Evolutionary conservation across 2,888 invertebrate species (phyloP), one percentile per base, ranked within the genome.

Genomic region (Tortrix viridana): DNA sequence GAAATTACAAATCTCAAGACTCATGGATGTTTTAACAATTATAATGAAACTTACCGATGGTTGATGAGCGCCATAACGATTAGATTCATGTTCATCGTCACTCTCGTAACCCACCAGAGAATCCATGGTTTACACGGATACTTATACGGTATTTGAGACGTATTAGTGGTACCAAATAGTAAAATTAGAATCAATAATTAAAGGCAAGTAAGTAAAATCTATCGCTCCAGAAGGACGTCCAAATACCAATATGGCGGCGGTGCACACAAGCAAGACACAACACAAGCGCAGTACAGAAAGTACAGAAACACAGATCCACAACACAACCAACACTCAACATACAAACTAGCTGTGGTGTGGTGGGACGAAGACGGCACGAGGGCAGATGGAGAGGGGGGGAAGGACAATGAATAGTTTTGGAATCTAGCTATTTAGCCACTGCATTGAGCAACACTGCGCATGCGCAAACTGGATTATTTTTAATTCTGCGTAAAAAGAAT

Each of bases 81-180:
- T 86, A 68, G 79, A 77, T 68, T 95, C 95, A 74, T 93, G 93
- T 67, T 96, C 96, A 74, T 96, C 96, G 75, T 96, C 96, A 84
- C 96, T 96, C 68, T 94, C 95, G 80, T 96, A 96, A 79, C 94
- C 95, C 67, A 95, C 93, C 65, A 96, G 88, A 50, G 95, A 95
- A 85, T 96, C 95, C 96, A 96, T 96, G 64, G 44, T 61, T 56
- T 43, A 47, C 20, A 20, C 55, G 6, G 22, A 59, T 55, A 44
- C 26, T 54, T 38, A 19, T 37, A 52, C 23, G n/a, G 18, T 48
- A 47, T 18, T 26, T 32, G 0, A 12, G 32, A 32, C 12, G 32
- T 32, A 12, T 32, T 44, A 37, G 12, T 20, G 12, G 6, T 48
- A 16, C 18, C 5, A n/a, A 37, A 52, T n/a, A 26, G n/a, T 20